Evolutionary conservation across 2,888 invertebrate species (phyloP).

Genomic region (Dusona sp.): DNA sequence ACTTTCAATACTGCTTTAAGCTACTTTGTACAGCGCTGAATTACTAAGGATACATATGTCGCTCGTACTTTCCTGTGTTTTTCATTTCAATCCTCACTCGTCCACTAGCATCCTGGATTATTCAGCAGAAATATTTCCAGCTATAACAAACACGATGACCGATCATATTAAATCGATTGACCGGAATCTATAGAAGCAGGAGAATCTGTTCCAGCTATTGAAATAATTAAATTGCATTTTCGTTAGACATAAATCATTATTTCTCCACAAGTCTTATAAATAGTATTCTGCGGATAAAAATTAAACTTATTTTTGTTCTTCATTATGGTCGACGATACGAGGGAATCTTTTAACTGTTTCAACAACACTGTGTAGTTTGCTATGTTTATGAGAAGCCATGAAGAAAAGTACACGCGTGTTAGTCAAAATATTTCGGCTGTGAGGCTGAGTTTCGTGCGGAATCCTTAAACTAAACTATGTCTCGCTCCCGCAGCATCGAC

Average conservation of each 20-base stretch:
- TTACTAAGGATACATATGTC: neutral
- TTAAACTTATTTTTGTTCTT: neutral
- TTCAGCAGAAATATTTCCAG: conserved; percentile 52
- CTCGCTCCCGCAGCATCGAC: conserved; percentile 74
- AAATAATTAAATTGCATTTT: neutral
- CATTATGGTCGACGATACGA: neutral
- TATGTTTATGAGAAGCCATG: conserved; percentile 36
- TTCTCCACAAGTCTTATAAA: neutral
- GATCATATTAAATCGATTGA: neutral
- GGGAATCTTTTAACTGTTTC: conserved; percentile 2
- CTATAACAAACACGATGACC: too few species aligned
- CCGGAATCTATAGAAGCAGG: neutral
- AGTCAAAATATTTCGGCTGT: conserved; percentile 61
- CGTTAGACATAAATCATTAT: neutral
- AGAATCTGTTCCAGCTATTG: neutral
- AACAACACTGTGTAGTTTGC: neutral
- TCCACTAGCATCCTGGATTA: neutral
- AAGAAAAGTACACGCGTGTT: conserved; percentile 17
- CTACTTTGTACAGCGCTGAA: conserved; percentile 9
- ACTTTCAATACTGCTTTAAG: conserved; percentile 20
- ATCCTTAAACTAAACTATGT: conserved; percentile 81
- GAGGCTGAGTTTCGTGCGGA: conserved; percentile 74
- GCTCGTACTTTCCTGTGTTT: neutral
- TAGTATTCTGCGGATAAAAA: neutral
- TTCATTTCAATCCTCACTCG: neutral